Conservation (phyloP, 2,888 invertebrate species). For the Aporophyla lueneburgensis region DNA sequence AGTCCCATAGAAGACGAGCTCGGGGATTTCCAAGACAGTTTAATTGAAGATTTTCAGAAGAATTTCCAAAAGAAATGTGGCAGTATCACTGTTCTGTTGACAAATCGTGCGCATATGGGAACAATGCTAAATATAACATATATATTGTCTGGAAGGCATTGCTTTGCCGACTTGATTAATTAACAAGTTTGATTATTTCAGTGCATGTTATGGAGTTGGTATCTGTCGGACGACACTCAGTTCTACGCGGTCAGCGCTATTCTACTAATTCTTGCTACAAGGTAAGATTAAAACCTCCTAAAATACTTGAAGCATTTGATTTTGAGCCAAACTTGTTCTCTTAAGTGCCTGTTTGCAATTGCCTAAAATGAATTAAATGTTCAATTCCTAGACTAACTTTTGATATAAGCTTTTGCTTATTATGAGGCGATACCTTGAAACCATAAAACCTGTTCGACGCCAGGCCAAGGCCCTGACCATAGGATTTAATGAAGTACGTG, state of each 20-base stretch:
- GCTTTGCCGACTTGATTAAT: background rate
- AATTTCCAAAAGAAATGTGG: background rate
- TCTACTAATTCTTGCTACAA: conserved; percentile 94
- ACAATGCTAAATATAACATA: background rate
- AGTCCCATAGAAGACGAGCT: background rate
- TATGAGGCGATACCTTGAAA: background rate
- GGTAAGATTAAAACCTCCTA: conserved; percentile 75
- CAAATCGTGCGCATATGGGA: background rate
- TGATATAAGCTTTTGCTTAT: background rate
- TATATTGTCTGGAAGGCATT: background rate
- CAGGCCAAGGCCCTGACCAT: too few species aligned
- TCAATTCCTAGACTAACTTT: too few species aligned
- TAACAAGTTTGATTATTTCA: conserved; percentile 77
- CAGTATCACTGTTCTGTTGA: background rate
- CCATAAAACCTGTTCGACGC: too few species aligned
- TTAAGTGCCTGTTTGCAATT: background rate
- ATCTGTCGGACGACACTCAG: conserved; percentile 96
- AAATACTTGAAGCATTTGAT: background rate
- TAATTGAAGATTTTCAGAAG: background rate
- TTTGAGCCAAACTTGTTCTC: background rate
- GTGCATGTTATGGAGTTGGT: conserved; percentile 98
- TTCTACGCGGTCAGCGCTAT: conserved; percentile 96
- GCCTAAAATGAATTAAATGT: background rate
- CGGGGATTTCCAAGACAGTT: background rate
- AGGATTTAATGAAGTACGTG: too few species aligned